A percentile compares a stretch with the other conserved stretches of the same genome.
Evolutionary conservation across 37 sponge, comb jelly and placozoan species (phyloP).

Genomic region (Theonella swinhoei): DNA sequence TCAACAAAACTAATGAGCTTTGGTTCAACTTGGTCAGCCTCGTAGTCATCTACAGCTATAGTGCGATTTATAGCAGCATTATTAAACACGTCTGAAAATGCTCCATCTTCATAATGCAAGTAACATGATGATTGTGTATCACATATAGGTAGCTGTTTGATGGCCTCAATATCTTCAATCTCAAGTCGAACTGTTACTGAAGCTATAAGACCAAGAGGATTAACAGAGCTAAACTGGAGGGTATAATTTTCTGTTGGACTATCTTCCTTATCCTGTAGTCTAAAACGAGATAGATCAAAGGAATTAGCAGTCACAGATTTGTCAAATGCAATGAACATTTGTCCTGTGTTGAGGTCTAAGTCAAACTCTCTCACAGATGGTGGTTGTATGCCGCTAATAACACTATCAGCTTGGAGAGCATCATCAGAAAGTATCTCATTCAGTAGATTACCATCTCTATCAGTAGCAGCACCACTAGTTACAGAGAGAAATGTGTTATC

Average conservation of each 20-base stretch:
- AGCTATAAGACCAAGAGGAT: constrained; percentile 30
- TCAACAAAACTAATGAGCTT: constrained; percentile 38
- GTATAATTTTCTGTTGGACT: constrained; percentile 43
- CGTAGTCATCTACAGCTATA: constrained; percentile 36
- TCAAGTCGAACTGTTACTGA: constrained; percentile 47
- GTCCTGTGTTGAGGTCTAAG: constrained; percentile 79
- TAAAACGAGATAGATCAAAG: constrained; percentile 47
- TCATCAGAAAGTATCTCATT: constrained; percentile 37
- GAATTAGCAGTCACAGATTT: constrained; percentile 60
- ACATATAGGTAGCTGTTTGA: constrained; percentile 71
- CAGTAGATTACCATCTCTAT: constrained; percentile 58
- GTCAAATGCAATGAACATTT: constrained; percentile 70
- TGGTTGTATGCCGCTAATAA: constrained; percentile 59
- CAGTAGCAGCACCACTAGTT: constrained; percentile 52
- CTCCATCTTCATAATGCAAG: constrained; percentile 45
- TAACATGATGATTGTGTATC: constrained; percentile 56
- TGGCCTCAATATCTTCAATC: constrained; percentile 64
- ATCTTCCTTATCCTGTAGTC: constrained; percentile 32
- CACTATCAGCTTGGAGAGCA: constrained; percentile 58
- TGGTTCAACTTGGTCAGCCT: constrained; percentile 58
- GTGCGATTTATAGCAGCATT: constrained; percentile 30
- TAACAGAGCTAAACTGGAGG: constrained; percentile 42
- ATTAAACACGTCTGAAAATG: constrained; percentile 70
- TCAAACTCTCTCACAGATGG: constrained; percentile 64
- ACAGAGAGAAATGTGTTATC: constrained; percentile 73